A percentile compares a stretch with the other conserved stretches of the same genome.
phyloP scores from a whole-genome alignment of 2,113 vertebrate genomes.

The Mus pahari region DNA sequence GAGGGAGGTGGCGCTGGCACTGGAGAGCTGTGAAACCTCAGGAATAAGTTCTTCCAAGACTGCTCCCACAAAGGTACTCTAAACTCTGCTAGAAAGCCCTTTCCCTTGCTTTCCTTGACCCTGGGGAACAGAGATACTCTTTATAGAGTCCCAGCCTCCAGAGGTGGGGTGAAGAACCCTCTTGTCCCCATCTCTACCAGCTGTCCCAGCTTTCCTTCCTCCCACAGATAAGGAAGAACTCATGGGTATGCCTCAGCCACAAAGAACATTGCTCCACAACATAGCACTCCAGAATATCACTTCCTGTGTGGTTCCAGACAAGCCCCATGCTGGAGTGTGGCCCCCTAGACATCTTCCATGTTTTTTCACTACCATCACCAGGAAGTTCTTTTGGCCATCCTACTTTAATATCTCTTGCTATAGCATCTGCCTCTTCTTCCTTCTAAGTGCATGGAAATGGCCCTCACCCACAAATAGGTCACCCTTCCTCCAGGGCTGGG shows the following conservation, averaged over 20 bases:
- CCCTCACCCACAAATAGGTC: not conserved
- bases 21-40: not conserved
- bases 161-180: not conserved
- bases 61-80: not conserved
- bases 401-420: not conserved
- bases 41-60: not conserved
- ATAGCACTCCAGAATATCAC: not conserved
- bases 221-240: not conserved
- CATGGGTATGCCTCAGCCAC: not conserved
- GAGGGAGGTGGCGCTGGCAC: not conserved
- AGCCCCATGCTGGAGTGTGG: not conserved
- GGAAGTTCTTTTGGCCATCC: slow-evolving; percentile 15
- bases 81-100: not conserved
- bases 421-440: not conserved
- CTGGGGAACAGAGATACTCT: not conserved
- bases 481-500: not conserved
- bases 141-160: not conserved
- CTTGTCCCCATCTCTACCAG: not conserved
- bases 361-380: not conserved
- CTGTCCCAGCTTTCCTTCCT: not conserved
- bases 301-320: not conserved
- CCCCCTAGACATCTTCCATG: not conserved
- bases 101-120: no score
- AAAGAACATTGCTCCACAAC: not conserved
- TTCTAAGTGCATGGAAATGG: not conserved